Evolutionary conservation across 1,140 invertebrate genomes (phyloP).

Genomic region (Drosophila kanapiae): DNA sequence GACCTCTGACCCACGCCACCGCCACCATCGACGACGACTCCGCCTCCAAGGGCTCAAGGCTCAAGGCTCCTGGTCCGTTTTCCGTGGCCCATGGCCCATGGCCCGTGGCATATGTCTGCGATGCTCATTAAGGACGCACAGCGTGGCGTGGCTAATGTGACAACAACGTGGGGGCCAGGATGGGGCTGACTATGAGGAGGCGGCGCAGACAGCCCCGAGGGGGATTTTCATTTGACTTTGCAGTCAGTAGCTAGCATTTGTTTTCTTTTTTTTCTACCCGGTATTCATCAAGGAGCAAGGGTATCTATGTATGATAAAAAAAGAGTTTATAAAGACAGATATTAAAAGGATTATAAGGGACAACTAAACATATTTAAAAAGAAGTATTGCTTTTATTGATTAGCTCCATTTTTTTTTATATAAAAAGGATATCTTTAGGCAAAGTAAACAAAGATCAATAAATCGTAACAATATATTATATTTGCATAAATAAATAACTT

Average conservation of each 20-base stretch:
- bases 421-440: background rate
- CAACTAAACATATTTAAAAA: background rate
- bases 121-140: conserved; percentile 80
- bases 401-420: too few species aligned
- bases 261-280: conserved; percentile 13
- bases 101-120: conserved; percentile 74
- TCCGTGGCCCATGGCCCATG: conserved; percentile 21
- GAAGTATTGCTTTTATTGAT: background rate
- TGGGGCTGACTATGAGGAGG: conserved; percentile 2
- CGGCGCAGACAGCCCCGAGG: conserved; percentile 38
- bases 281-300: background rate
- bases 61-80: conserved; percentile 16
- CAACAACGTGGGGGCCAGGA: conserved; percentile 51
- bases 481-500: background rate
- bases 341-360: too few species aligned
- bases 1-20: conserved; percentile 22
- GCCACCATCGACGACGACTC: background rate
- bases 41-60: background rate
- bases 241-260: conserved; percentile 47
- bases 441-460: background rate
- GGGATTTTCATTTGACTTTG: conserved; percentile 79
- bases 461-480: background rate
- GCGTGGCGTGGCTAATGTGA: conserved; percentile 79
- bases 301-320: background rate
- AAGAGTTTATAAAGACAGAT: background rate